Percentiles rank a stretch among this genome's conserved stretches.
Evolutionary conservation across 2,113 vertebrate species (phyloP).

Genomic region (Thunnus thynnus): DNA sequence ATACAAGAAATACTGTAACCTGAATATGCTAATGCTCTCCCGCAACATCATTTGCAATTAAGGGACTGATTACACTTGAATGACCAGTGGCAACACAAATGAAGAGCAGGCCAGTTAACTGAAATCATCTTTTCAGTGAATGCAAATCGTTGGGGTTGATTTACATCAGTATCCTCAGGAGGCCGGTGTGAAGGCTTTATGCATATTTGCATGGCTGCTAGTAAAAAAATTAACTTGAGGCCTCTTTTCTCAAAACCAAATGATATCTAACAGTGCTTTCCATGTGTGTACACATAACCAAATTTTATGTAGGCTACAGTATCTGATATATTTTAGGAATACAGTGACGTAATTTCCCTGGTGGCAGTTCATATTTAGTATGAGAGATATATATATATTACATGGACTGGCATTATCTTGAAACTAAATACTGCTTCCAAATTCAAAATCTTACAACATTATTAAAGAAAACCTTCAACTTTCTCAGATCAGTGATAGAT

Average conservation of each 20-base stretch:
- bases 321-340: too few relatives aligned
- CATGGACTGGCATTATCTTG: too few relatives aligned
- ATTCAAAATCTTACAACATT: not conserved
- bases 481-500: not conserved
- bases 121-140: not conserved
- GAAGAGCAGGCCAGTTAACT: not conserved
- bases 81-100: constrained; percentile 8
- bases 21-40: constrained; percentile 15
- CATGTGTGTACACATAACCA: too few relatives aligned
- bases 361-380: too few relatives aligned
- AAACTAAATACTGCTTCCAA: not conserved
- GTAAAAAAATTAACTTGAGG: not conserved
- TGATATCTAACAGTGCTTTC: not conserved
- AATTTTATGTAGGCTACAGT: too few relatives aligned
- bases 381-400: too few relatives aligned
- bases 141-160: constrained; percentile 7
- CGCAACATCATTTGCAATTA: constrained; percentile 42
- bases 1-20: not conserved
- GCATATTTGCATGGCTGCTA: constrained; percentile 30
- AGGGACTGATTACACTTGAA: constrained; percentile 16
- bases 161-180: constrained; percentile 40
- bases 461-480: not conserved
- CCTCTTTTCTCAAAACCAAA: not conserved
- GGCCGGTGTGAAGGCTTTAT: not conserved
- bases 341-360: too few relatives aligned